Evolutionary conservation across 2,113 vertebrate genomes (phyloP), one percentile per base, ranked within the genome.

Genomic region (Solenodon paradoxus): DNA sequence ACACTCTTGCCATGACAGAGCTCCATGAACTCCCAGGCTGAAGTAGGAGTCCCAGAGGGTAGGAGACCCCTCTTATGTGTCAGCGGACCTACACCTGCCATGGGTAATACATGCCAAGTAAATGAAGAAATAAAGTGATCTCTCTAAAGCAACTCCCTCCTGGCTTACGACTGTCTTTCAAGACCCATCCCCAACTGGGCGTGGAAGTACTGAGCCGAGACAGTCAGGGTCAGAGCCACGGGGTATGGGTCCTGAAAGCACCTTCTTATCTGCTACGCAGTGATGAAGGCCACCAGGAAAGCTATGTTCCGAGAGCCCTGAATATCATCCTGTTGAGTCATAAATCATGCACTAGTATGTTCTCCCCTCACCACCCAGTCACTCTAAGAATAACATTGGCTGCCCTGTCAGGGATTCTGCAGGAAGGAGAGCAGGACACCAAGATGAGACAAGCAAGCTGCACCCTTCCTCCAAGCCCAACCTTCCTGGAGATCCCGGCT

Each of bases 301-400:
- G 83, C 32, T 0, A 0, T 22, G 81, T n/a, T 80, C 92, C 20
- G 10, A 30, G 74, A 89, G 72, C 66, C 35, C 51, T 49, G 89
- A 35, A 42, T 40, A 79, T 30, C 83, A 95, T 75, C 79, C 83
- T 72, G 85, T 91, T 94, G 94, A 93, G 87, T 40, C 92, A 93
- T 96, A 83, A 95, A 92, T 93, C 94, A 96, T 92, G 79, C 66
- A 94, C 79, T 20, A 92, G 81, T 22, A 35, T 80, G 92, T 87
- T 95, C 92, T 86, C 87, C 69, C 51, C 95, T 93, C 10, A 42
- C 69, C 59, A 66, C 47, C 51, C 71, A 47, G 72, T 71, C 69
- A 35, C 1, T 16, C 92, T 96, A 95, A 97, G 96, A 97, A 96
- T 95, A 97, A 95, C 64, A 51, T 20, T 0, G 0, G 79, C 90